Percentiles rank a stretch among this genome's conserved stretches.
Conservation (phyloP, 2,113 vertebrate species). For the Aptenodytes patagonicus region DNA sequence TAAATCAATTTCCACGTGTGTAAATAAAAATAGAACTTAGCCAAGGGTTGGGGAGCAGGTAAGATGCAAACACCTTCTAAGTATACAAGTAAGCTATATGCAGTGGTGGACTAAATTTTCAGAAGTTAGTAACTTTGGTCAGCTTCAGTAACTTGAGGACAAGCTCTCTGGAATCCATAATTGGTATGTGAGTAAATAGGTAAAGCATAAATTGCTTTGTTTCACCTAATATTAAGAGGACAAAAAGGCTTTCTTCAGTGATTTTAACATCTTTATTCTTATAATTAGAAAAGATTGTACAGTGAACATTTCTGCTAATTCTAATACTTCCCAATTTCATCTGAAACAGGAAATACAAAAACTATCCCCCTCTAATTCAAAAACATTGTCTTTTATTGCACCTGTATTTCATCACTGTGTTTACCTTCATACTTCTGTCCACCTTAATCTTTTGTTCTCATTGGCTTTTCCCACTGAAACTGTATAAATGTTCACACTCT, state of each 20-base stretch:
- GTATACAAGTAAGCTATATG: neutral
- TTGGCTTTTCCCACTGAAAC: neutral
- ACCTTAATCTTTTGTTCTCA: neutral
- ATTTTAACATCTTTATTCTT: neutral
- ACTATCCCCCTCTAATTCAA: neutral
- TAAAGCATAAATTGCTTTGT: neutral
- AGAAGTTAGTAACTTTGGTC: neutral
- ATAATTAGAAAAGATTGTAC: neutral
- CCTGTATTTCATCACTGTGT: fast-evolving
- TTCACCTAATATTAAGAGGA: neutral
- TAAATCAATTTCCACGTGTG: neutral
- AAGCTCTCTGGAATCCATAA: neutral
- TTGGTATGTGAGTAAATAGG: neutral
- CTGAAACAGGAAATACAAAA: neutral
- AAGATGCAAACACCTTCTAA: neutral
- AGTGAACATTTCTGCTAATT: neutral
- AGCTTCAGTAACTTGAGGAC: neutral
- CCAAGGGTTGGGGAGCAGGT: neutral
- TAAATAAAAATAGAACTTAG: neutral
- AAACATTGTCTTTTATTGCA: neutral
- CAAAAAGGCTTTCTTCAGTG: neutral
- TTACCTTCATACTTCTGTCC: neutral
- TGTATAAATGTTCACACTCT: neutral
- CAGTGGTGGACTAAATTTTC: neutral
- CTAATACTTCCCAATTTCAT: neutral